phyloP scores from a whole-genome alignment of 2,888 invertebrate genomes.

The Junonia oenone region DNA sequence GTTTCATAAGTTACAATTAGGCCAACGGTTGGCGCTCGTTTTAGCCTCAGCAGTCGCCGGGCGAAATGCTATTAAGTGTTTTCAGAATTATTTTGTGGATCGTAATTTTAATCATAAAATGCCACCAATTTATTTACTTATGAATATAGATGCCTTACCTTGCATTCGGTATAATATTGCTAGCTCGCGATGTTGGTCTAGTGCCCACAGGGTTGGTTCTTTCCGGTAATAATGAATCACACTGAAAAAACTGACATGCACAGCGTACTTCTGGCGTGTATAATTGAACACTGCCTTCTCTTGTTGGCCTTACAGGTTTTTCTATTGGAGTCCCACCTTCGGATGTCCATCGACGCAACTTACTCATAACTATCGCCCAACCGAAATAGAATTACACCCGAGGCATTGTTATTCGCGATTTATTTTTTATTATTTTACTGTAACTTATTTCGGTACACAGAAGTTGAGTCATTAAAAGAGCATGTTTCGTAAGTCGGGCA shows the following conservation, averaged over 20 bases:
- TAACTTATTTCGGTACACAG: constrained; percentile 38
- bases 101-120: constrained; percentile 44
- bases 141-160: constrained; percentile 48
- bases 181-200: constrained; percentile 82
- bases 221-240: constrained; percentile 88
- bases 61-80: constrained; percentile 45
- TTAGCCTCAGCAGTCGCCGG: constrained; percentile 74
- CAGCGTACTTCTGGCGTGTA: constrained; percentile 90
- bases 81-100: constrained; percentile 53
- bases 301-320: constrained; percentile 83
- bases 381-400: constrained; percentile 37
- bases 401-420: constrained; percentile 46
- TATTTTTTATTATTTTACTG: not conserved
- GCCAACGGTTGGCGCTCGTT: constrained; percentile 73
- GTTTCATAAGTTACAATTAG: constrained; percentile 69
- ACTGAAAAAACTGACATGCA: constrained; percentile 91
- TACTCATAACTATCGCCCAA: constrained; percentile 65
- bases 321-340: constrained; percentile 83
- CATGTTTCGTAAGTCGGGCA: constrained; percentile 55
- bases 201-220: constrained; percentile 84
- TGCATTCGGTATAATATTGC: constrained; percentile 63
- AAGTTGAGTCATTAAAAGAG: constrained; percentile 50
- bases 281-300: constrained; percentile 85
- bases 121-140: constrained; percentile 1
- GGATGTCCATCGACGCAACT: constrained; percentile 82